These are phyloP conservation scores for Rallus limicola DNA, from an alignment of 2,113 vertebrate genomes.

Conservation along the genomic window DNA sequence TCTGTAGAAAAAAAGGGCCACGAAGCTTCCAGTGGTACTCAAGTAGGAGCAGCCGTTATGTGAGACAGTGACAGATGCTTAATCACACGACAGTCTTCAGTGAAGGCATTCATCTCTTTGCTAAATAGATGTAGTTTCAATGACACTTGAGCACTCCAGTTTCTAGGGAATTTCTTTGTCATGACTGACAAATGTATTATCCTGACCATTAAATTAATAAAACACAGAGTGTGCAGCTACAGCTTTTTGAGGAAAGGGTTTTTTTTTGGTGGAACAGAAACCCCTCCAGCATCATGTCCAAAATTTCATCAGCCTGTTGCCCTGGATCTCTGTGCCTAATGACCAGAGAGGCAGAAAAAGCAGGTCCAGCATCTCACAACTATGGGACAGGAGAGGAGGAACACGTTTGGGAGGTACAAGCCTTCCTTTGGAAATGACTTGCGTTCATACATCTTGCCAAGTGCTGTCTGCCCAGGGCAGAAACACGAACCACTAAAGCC, in stretches of 20 bases:
- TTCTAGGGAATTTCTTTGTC: slow-evolving; percentile 61
- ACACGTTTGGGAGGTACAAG: neutral
- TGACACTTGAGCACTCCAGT: slow-evolving; percentile 51
- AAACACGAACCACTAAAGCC: fast-evolving
- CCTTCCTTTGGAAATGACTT: neutral
- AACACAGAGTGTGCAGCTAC: neutral
- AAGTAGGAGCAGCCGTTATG: neutral
- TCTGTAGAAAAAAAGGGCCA: neutral
- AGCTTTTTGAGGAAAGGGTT: neutral
- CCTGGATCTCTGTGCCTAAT: neutral
- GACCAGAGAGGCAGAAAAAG: neutral
- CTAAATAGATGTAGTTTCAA: slow-evolving; percentile 65
- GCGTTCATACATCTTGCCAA: neutral
- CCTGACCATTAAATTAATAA: slow-evolving; percentile 45
- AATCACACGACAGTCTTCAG: neutral
- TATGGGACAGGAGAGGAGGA: neutral
- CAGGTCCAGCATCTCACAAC: neutral
- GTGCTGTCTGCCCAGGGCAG: neutral
- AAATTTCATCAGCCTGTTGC: neutral
- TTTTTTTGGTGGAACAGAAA: neutral
- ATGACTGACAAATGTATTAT: slow-evolving; percentile 66
- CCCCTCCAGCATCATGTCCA: neutral
- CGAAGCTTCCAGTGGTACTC: neutral
- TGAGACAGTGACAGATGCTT: slow-evolving; percentile 47
- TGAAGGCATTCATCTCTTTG: slow-evolving; percentile 58